Evolutionary conservation across 2,888 invertebrate species (phyloP).

Genomic region (Caradrina kadenii): DNA sequence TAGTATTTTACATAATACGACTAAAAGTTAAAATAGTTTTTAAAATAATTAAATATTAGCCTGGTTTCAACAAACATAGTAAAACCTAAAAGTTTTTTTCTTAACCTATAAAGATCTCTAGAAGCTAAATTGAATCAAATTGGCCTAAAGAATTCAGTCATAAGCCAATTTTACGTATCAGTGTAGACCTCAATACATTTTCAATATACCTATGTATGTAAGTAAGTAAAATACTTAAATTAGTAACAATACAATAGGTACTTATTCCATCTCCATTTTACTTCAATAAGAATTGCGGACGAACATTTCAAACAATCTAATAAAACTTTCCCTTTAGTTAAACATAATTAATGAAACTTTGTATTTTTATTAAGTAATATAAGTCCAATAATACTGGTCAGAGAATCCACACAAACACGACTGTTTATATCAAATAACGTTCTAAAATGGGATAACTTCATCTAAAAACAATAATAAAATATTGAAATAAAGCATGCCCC

Average conservation of each 20-base stretch:
- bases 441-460: slow-evolving; percentile 1
- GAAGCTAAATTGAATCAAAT: background rate
- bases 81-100: too few relatives aligned
- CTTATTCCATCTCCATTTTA: too few relatives aligned
- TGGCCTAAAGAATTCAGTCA: background rate
- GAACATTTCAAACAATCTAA: slow-evolving; percentile 5
- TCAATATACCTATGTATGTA: too few relatives aligned
- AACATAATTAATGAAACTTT: slow-evolving; percentile 15
- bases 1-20: too few relatives aligned
- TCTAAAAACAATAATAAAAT: background rate
- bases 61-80: too few relatives aligned
- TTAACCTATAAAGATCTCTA: too few relatives aligned
- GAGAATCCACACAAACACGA: background rate
- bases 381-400: too few relatives aligned
- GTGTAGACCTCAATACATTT: background rate
- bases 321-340: background rate
- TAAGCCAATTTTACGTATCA: background rate
- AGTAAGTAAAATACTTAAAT: too few relatives aligned
- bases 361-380: slow-evolving; percentile 24
- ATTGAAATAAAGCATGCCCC: background rate
- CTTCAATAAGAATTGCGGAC: background rate
- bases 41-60: too few relatives aligned
- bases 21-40: too few relatives aligned
- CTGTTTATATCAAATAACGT: slow-evolving; percentile 31
- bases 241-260: too few relatives aligned